Conservation (phyloP, 1,140 invertebrate genomes). For the Polypedilum vanderplanki region DNA sequence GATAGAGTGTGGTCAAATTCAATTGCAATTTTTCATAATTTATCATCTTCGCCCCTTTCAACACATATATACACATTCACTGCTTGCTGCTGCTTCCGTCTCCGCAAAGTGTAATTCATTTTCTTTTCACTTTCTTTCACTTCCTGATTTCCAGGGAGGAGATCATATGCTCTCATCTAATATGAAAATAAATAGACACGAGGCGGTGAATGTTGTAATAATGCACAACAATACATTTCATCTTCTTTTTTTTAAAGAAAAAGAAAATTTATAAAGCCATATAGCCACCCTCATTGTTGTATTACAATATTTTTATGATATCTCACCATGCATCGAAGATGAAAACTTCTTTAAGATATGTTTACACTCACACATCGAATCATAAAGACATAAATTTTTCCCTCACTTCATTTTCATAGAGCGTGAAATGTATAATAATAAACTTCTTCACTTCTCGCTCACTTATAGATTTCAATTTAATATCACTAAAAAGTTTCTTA, state of each 20-base stretch:
- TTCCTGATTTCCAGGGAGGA: conserved; percentile 24
- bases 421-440: conserved; percentile 27
- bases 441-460: background rate
- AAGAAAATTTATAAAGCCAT: conserved; percentile 19
- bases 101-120: background rate
- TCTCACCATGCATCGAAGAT: conserved; percentile 5
- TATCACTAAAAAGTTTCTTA: background rate
- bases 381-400: conserved; percentile 23
- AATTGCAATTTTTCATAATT: conserved; percentile 29
- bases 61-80: background rate
- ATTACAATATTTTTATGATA: conserved; percentile 19
- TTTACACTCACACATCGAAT: conserved; percentile 1
- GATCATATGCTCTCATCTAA: background rate
- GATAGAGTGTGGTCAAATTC: conserved; percentile 27
- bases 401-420: conserved; percentile 23
- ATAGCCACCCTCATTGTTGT: background rate
- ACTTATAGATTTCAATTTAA: background rate
- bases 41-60: conserved; percentile 14
- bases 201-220: background rate
- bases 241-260: background rate
- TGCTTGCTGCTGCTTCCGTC: background rate
- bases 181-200: background rate
- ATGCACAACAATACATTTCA: too few species aligned
- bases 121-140: background rate
- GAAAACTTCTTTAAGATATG: background rate